Evolutionary conservation across 2,888 invertebrate genomes (phyloP).

Genomic region (Synergus gifuensis): DNA sequence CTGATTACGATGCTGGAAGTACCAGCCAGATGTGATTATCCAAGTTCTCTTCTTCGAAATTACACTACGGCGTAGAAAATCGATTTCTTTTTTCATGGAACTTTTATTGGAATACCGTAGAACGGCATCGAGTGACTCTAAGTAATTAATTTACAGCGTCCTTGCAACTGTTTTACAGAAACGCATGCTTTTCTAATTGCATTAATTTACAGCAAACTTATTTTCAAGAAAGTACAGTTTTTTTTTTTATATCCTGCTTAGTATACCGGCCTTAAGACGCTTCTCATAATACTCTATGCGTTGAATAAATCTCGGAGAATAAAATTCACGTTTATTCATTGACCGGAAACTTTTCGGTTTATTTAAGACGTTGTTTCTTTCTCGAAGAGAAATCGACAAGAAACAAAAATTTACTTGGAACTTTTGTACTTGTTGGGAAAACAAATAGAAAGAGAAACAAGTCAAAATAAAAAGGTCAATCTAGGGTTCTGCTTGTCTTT

Average conservation of each 20-base stretch:
- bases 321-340: background rate
- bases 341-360: background rate
- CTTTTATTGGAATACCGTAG: conserved; percentile 54
- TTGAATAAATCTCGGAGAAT: background rate
- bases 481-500: conserved; percentile 6
- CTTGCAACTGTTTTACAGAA: background rate
- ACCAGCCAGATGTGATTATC: conserved; percentile 59
- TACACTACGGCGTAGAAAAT: conserved; percentile 62
- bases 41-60: conserved; percentile 58
- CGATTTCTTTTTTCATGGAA: conserved; percentile 59
- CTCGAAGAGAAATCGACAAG: background rate
- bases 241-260: too few species aligned
- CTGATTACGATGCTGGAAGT: conserved; percentile 23
- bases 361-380: background rate
- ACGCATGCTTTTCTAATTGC: background rate
- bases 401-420: conserved; percentile 22
- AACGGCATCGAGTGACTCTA: conserved; percentile 50
- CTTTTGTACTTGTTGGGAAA: conserved; percentile 44
- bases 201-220: background rate
- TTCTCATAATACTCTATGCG: too few species aligned
- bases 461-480: conserved; percentile 28
- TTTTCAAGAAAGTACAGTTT: too few species aligned
- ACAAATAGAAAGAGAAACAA: conserved; percentile 46
- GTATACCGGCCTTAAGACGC: too few species aligned
- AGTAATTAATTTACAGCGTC: conserved; percentile 49